Base-by-base conservation (phyloP, 2,888 invertebrate species). In the Lithosia quadra region DNA sequence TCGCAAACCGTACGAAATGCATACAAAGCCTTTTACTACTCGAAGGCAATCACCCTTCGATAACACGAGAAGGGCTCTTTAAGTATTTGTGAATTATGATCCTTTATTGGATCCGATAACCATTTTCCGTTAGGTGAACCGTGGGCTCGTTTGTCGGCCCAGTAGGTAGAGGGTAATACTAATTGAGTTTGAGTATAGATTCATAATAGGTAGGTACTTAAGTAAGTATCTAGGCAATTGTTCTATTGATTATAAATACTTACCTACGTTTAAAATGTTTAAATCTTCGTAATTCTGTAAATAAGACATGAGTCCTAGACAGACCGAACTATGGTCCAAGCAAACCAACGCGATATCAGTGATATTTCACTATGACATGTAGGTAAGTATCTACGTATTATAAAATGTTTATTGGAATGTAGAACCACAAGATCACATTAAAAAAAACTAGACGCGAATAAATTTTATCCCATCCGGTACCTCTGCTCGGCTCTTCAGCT, bases 381-480 rank as follows among this genome's bases (percentile, higher is more conserved):
- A 64, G 24, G 24, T 65, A 65, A 28, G 71, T 74, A 65, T 13
- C 34, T 60, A 53, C 24, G 5, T 83, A 84, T 86, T 86, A 86
- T 84, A 88, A 89, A 89, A 90, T 84, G 83, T 88, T 82, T 84
- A 85, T 85, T 84, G 92, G 92, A 93, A 93, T 93, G 92, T 91
- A 90, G 91, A 88, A 84, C 84, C 88, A 87, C 90, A 83, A 89
- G 90, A 89, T 86, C 88, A 78, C 82, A 84, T 88, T 88, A 86
- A 89, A 90, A n/a, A 90, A 91, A 93, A 92, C 91, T 92, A 92
- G 92, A 91, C 89, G 91, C 93, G 91, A 93, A 93, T 92, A 92
- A 92, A 92, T 93, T 92, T 92, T 89, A 93, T 93, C 92, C 92
- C 92, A 93, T 93, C 92, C 92, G 93, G 94, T 94, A 92, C 92